Evolutionary conservation across 1,140 invertebrate species (phyloP), one percentile per base, ranked within the genome.

Genomic region (Melitaea cinxia): DNA sequence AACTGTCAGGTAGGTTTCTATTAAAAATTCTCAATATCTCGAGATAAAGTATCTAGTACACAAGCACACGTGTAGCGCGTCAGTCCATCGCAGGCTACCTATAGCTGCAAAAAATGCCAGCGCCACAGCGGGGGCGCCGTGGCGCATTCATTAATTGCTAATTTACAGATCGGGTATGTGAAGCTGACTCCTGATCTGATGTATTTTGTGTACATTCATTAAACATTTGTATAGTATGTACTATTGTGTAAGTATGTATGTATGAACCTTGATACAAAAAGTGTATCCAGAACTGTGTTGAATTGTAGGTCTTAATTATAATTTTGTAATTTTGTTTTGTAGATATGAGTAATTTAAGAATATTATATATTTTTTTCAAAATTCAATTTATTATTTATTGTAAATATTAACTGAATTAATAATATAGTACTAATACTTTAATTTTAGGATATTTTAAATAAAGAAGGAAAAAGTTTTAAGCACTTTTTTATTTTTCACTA

Each of bases 101-200:
- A 81, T 80, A 81, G 76, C 65, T 70, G 75, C 75, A 82, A 83
- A 83, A 85, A 87, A 82, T 70, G 52, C 39, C 52, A 52, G 65
- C 17, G 63, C 67, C 73, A 70, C 54, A 24, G 42, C 54, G 55
- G 61, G 47, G 60, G 68, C 68, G 69, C 64, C 69, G 73, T 72
- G 76, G 80, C 75, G 83, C 82, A 88, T 86, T 85, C 86, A 89
- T 89, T 89, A 87, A 87, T 89, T 87, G 82, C 80, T 89, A 87
- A 89, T 89, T 89, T 89, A 76, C 83, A 76, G 82, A 83, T 85
- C 81, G 68, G 65, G 73, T 71, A 74, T 73, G 73, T 73, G 72
- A 39, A 45, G 53, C 37, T 65, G 71, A 65, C 55, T 59, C 47
- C 19, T 47, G 42, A 47, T 47, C 42, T 47, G 42, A 47, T 47